Evolutionary conservation across 2,113 vertebrate species (phyloP).

Genomic region (Petaurus breviceps): DNA sequence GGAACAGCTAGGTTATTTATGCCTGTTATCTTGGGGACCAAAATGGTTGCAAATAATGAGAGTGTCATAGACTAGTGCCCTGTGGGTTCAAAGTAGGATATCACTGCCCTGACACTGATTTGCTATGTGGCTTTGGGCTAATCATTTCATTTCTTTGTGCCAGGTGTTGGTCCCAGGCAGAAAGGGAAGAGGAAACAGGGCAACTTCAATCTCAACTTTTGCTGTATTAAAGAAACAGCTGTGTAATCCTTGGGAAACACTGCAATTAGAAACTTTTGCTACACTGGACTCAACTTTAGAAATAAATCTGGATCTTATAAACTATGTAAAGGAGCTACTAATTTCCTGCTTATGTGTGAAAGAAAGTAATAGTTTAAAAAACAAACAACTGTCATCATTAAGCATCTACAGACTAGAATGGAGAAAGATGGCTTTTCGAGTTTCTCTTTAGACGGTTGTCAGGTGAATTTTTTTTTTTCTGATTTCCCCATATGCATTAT

Average conservation of each 20-base stretch:
- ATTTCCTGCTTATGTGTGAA: background rate
- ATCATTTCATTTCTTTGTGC: slow-evolving; percentile 31
- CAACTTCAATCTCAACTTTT: background rate
- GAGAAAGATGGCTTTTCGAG: background rate
- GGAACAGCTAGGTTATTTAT: background rate
- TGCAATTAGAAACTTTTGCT: background rate
- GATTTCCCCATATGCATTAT: background rate
- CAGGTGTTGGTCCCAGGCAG: background rate
- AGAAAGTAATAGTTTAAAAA: slow-evolving; percentile 35
- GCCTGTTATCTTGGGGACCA: background rate
- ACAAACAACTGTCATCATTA: background rate
- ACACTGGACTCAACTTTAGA: slow-evolving; percentile 23
- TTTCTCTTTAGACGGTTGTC: background rate
- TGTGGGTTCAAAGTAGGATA: background rate
- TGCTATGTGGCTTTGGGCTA: slow-evolving; percentile 46
- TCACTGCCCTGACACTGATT: background rate
- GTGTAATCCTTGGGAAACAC: slow-evolving; percentile 5
- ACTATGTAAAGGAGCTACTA: slow-evolving; percentile 22
- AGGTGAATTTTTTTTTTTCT: background rate
- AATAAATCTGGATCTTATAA: slow-evolving; percentile 34
- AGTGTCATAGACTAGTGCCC: background rate
- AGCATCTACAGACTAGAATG: background rate
- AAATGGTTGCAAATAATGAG: slow-evolving; percentile 4
- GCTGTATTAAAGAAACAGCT: slow-evolving; percentile 7
- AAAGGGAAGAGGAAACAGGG: background rate